phyloP scores from a whole-genome alignment of 2,888 invertebrate genomes.

The Prenolepis imparis region DNA sequence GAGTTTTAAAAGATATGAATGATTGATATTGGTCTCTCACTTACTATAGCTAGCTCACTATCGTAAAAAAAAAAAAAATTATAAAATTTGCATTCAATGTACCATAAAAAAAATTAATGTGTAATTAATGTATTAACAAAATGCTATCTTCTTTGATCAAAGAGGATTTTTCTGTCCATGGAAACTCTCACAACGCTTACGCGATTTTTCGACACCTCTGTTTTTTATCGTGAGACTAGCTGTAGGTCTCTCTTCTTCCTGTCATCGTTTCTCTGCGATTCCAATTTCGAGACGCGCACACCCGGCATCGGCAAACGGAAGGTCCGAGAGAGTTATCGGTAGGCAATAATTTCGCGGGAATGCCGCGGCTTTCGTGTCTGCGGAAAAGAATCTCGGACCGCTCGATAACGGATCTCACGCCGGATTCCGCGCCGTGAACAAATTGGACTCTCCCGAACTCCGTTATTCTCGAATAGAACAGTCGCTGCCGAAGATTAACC shows the following conservation, averaged over 20 bases:
- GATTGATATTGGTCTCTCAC: not conserved
- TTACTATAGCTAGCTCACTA: not conserved
- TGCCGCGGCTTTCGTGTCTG: slow-evolving; percentile 66
- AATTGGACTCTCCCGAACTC: slow-evolving; percentile 47
- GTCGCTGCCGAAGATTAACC: slow-evolving; percentile 42
- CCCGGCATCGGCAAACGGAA: slow-evolving; percentile 26
- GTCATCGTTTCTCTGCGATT: slow-evolving; percentile 57
- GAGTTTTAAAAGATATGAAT: not conserved
- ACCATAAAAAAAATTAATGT: not conserved
- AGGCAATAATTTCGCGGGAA: slow-evolving; percentile 74
- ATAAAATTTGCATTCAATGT: not conserved
- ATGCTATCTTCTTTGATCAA: not conserved
- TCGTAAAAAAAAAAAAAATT: no score
- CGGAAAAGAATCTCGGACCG: slow-evolving; percentile 44
- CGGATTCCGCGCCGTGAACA: slow-evolving; percentile 54
- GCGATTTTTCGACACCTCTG: not conserved
- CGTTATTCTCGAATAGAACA: slow-evolving; percentile 48
- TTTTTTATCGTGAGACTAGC: not conserved
- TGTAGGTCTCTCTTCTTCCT: not conserved
- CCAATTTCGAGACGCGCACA: slow-evolving; percentile 58
- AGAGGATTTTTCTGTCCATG: not conserved
- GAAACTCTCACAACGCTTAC: slow-evolving; percentile 5
- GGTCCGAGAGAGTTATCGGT: slow-evolving; percentile 49
- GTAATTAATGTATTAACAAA: not conserved
- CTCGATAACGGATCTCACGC: slow-evolving; percentile 55